Evolutionary conservation across 2,888 invertebrate genomes (phyloP).

Genomic region (Amphipoea lucens): DNA sequence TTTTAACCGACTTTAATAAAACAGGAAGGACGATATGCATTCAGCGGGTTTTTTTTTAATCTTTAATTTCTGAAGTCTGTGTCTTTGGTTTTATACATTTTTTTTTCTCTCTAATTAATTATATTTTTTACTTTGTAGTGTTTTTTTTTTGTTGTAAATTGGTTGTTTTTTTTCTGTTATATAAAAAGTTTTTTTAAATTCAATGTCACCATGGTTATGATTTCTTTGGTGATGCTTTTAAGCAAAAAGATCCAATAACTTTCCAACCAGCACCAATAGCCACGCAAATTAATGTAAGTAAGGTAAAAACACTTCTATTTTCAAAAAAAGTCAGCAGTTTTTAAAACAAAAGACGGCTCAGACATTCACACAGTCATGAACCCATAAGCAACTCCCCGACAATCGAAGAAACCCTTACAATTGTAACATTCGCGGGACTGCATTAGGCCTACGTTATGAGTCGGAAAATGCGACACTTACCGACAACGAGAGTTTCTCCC

Average conservation of each 20-base stretch:
- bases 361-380: slow-evolving; percentile 39
- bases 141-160: background rate
- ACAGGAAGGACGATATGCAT: background rate
- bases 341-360: slow-evolving; percentile 63
- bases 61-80: background rate
- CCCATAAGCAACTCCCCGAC: slow-evolving; percentile 52
- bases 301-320: slow-evolving; percentile 1
- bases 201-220: background rate
- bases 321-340: background rate
- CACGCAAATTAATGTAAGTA: background rate
- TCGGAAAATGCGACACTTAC: slow-evolving; percentile 80
- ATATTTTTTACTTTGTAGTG: background rate
- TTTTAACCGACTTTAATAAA: background rate
- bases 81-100: background rate
- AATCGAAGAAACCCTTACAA: slow-evolving; percentile 61
- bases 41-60: background rate
- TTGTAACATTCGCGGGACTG: slow-evolving; percentile 60
- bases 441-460: slow-evolving; percentile 74
- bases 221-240: background rate
- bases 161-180: background rate
- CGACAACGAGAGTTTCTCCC: slow-evolving; percentile 69
- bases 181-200: background rate
- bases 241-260: background rate
- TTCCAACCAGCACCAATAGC: background rate
- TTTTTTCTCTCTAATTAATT: background rate